These are phyloP conservation scores for Himalopsyche kuldschensis DNA, from an alignment of 2,888 invertebrate genomes.

Conservation along the genomic window DNA sequence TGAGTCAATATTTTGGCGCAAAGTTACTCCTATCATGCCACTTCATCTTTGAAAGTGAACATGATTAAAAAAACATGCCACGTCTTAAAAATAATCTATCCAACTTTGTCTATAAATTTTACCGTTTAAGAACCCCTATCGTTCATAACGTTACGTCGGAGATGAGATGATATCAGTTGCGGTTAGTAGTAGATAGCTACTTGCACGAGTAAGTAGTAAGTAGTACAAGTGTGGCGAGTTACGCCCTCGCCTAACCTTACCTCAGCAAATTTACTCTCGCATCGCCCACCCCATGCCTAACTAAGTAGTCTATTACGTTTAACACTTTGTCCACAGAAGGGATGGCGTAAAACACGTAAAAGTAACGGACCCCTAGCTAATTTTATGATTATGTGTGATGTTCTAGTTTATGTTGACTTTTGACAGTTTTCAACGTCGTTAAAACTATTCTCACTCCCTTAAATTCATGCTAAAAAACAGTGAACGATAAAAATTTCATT, in stretches of 20 bases:
- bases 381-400: neutral
- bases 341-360: neutral
- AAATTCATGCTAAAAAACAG: too few relatives aligned
- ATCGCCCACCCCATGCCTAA: neutral
- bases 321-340: neutral
- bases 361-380: neutral
- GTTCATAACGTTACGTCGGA: neutral
- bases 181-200: neutral
- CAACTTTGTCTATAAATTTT: neutral
- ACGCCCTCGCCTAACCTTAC: neutral
- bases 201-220: neutral
- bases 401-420: neutral
- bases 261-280: neutral
- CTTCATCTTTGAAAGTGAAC: too few relatives aligned
- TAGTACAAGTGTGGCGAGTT: neutral
- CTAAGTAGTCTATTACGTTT: neutral
- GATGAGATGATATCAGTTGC: neutral
- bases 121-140: neutral
- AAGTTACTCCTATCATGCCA: too few relatives aligned
- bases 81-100: neutral
- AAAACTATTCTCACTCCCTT: neutral
- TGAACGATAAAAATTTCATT: too few relatives aligned
- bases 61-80: too few relatives aligned
- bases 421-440: neutral
- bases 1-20: too few relatives aligned